Evolutionary conservation across 2,888 invertebrate species (phyloP), one percentile per base, ranked within the genome.

Genomic region (Andrena trimmerana): DNA sequence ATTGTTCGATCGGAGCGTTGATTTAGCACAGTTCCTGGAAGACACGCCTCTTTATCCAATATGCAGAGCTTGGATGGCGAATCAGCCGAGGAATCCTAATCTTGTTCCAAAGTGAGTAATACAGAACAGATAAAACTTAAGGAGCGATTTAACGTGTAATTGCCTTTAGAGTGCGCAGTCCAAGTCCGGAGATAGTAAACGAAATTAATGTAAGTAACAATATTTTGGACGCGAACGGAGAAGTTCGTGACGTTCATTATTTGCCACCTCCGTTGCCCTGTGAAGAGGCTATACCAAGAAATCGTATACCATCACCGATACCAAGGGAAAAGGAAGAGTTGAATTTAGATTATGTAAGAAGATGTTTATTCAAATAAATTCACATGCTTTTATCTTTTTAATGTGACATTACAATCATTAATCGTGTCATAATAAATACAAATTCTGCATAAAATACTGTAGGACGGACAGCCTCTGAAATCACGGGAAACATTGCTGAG

Each of bases 21-120:
- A 99, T 95, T 95, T 99, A 83, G 98, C 99, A 0, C 97, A 98
- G 93, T 99, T 99, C 94, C 96, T 96, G 80, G 98, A 98, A 86
- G 96, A 97, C 73, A 97, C 98, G 0, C 97, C 99, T 0, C 95
- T 99, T 4, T 99, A 99, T 94, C 98, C 99, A 0, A 98, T 99
- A 78, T 99, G 99, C 90, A 95, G 99, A 71, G 98, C 99, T 0
- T 99, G 99, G 98, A 97, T 98, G 94, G 96, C 96, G 24, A 98
- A 98, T 94, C 96, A 97, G 91, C 98, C 98, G 0, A 95, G 95
- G 86, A 95, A 95, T 91, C 95, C 95, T 8, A 94, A 95, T 91
- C 91, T 94, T 62, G 93, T 95, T 31, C 94, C 96, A 90, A 96
- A 95, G 95, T 96, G 90, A 94, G 94, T 70, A 74, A 78, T 33